phyloP scores from a whole-genome alignment of 2,888 invertebrate species.

The Apodemia duryi region DNA sequence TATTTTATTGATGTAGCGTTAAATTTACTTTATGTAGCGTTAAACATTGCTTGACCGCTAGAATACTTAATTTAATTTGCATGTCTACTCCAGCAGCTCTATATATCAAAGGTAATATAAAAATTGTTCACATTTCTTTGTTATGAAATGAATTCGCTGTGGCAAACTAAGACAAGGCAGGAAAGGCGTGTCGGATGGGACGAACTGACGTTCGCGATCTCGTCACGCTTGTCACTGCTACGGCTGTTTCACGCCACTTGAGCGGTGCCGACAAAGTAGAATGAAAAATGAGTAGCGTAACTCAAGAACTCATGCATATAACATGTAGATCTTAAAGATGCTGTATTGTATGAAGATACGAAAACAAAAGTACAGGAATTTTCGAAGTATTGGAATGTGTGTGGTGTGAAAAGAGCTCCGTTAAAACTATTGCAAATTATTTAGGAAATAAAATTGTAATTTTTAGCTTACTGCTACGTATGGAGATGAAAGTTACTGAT shows the following conservation, averaged over 20 bases:
- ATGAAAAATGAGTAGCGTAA: conserved; percentile 17
- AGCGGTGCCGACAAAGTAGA: conserved; percentile 32
- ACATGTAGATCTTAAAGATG: conserved; percentile 13
- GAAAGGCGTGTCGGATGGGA: conserved; percentile 47
- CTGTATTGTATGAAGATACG: background rate
- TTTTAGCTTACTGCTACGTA: too few species aligned
- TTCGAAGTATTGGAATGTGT: background rate
- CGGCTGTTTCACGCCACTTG: conserved; percentile 36
- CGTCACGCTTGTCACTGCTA: conserved; percentile 40
- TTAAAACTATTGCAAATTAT: too few species aligned
- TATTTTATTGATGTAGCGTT: too few species aligned
- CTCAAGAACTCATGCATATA: conserved; percentile 19
- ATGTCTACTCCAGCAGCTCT: background rate
- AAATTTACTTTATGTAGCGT: too few species aligned
- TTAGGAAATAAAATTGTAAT: too few species aligned
- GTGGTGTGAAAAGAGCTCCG: too few species aligned
- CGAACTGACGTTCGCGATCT: conserved; percentile 34
- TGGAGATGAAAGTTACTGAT: too few species aligned
- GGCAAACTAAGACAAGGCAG: conserved; percentile 31
- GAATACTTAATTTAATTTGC: background rate
- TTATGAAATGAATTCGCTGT: conserved; percentile 19
- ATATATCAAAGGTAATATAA: background rate
- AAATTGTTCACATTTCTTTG: conserved; percentile 13
- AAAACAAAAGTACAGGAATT: background rate
- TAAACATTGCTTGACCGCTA: too few species aligned